A percentile compares a stretch with the other conserved stretches of the same genome.
Conservation (phyloP, 2,113 vertebrate genomes). For the Thryonomys swinderianus region DNA sequence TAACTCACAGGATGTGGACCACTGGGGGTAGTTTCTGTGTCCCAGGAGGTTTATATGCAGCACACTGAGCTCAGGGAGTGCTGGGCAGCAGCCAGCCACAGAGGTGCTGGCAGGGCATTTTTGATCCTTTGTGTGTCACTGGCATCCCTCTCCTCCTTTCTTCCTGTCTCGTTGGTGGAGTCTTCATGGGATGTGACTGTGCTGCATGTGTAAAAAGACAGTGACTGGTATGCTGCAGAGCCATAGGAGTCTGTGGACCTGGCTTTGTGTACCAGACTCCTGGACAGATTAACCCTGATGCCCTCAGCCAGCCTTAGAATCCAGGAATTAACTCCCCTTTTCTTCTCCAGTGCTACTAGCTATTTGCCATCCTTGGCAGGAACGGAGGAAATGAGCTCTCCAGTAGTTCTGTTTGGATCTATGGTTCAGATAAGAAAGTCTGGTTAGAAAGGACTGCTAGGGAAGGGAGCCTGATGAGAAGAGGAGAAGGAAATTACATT, state of each 20-base stretch:
- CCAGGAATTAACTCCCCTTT: not conserved
- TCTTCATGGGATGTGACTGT: not conserved
- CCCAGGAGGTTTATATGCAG: not conserved
- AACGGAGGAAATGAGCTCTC: not conserved
- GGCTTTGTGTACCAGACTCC: not conserved
- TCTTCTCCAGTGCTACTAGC: not conserved
- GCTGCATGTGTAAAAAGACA: not conserved
- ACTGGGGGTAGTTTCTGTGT: not conserved
- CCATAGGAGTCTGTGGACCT: not conserved
- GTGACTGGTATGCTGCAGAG: not conserved
- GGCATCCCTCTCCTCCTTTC: not conserved
- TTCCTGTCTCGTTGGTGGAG: not conserved
- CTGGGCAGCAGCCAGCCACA: not conserved
- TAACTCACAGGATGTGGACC: not conserved
- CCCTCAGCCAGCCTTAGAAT: not conserved
- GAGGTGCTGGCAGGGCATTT: not conserved
- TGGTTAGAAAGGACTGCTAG: not conserved
- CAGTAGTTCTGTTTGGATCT: not conserved
- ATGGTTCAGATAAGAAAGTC: constrained; percentile 12
- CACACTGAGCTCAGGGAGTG: not conserved
- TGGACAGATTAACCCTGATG: not conserved
- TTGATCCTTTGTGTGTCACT: not conserved
- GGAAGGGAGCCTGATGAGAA: not conserved
- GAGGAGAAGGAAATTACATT: not conserved
- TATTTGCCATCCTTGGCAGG: not conserved